Evolutionary conservation across 1,140 invertebrate genomes (phyloP).

Genomic region (Pachyrhynchus sulphureomaculatus): DNA sequence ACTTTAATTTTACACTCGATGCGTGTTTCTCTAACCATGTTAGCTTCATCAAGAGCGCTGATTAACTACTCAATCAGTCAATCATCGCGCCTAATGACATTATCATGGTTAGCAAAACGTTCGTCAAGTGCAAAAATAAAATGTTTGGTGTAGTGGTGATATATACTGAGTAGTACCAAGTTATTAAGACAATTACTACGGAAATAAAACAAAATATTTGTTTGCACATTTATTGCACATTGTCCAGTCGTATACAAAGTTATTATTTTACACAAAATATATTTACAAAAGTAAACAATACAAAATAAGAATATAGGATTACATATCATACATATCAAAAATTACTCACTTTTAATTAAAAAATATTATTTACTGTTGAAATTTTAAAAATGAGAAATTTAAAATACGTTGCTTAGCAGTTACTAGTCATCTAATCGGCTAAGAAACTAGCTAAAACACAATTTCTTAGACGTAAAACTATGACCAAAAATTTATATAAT

Average conservation of each 20-base stretch:
- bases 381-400: neutral
- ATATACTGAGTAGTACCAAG: no score
- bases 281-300: neutral
- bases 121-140: no score
- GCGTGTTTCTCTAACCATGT: no score
- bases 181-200: no score
- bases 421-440: neutral
- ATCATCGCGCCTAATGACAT: no score
- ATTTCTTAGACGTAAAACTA: neutral
- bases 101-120: no score
- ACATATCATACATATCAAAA: neutral
- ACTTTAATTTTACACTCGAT: no score
- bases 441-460: slow-evolving; percentile 1
- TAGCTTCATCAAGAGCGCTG: no score
- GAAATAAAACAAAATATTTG: no score
- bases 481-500: neutral
- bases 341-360: neutral
- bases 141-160: no score
- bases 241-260: neutral
- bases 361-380: neutral
- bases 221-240: slow-evolving; percentile 1
- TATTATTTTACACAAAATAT: neutral
- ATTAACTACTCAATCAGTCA: no score
- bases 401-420: neutral
- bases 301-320: neutral